Evolutionary conservation across 2,113 vertebrate species (phyloP).

Genomic region (Trematocara nigrifrons): DNA sequence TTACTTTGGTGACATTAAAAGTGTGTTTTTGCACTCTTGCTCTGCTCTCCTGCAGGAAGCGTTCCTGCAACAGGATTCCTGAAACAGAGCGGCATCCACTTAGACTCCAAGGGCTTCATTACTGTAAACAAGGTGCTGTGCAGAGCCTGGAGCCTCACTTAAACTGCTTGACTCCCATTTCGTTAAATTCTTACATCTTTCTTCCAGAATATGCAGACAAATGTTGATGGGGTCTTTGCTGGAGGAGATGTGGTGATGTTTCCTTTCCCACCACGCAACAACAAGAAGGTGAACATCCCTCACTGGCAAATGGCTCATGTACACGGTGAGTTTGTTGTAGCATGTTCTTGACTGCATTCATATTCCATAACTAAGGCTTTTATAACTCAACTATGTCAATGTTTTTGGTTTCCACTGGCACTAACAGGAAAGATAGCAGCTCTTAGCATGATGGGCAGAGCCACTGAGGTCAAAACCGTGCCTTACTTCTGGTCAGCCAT

Average conservation of each 20-base stretch:
- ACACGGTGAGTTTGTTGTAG: conserved; percentile 77
- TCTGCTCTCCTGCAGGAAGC: conserved; percentile 71
- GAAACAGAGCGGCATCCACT: conserved; percentile 86
- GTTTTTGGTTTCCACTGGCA: neutral
- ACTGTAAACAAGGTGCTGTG: conserved; percentile 88
- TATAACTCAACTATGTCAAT: neutral
- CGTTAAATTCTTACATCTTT: neutral
- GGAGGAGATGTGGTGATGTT: conserved; percentile 89
- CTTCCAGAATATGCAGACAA: conserved; percentile 91
- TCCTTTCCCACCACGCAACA: conserved; percentile 84
- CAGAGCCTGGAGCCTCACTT: neutral
- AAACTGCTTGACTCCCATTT: neutral
- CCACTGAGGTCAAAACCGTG: conserved; percentile 85
- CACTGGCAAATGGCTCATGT: conserved; percentile 99
- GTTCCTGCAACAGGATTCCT: conserved; percentile 88
- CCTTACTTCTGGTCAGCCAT: conserved; percentile 95
- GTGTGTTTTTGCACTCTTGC: neutral
- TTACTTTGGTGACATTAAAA: neutral
- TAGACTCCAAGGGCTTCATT: conserved; percentile 92
- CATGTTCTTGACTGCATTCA: neutral
- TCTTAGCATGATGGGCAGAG: conserved; percentile 89
- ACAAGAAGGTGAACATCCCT: conserved; percentile 94
- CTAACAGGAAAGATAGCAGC: conserved; percentile 84
- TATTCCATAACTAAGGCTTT: neutral
- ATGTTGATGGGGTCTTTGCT: conserved; percentile 84